Evolutionary conservation across 2,888 invertebrate genomes (phyloP).

Genomic region (Pristionchus mayeri): DNA sequence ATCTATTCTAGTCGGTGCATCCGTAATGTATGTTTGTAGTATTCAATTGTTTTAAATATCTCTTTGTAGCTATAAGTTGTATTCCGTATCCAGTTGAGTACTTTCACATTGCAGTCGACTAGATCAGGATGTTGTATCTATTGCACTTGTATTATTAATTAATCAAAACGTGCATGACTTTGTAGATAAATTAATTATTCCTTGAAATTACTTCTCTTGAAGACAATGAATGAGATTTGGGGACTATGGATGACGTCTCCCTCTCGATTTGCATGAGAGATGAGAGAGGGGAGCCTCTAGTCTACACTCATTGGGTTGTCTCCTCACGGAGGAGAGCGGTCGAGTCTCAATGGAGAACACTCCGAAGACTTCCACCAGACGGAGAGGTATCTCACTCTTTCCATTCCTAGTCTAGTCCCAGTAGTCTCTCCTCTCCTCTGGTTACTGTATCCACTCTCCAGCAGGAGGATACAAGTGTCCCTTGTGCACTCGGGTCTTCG

Average conservation of each 20-base stretch:
- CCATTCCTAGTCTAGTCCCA: too few relatives aligned
- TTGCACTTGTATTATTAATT: not conserved
- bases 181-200: conserved; percentile 11
- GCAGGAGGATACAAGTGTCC: too few relatives aligned
- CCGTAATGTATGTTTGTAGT: not conserved
- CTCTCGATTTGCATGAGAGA: not conserved
- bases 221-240: too few relatives aligned
- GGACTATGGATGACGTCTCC: too few relatives aligned
- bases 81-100: conserved; percentile 4
- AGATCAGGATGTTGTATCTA: conserved; percentile 5
- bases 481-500: conserved; percentile 62
- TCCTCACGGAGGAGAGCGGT: not conserved
- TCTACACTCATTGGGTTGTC: not conserved
- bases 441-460: too few relatives aligned
- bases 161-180: not conserved
- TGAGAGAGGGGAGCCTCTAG: not conserved
- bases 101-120: not conserved
- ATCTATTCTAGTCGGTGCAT: conserved; percentile 31
- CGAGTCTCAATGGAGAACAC: not conserved
- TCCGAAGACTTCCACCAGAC: not conserved
- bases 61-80: not conserved
- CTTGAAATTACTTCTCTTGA: not conserved
- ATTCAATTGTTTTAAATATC: not conserved
- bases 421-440: too few relatives aligned
- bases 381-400: not conserved